phyloP scores from a whole-genome alignment of 1,140 invertebrate species.

The Aphaenogaster floridana region DNA sequence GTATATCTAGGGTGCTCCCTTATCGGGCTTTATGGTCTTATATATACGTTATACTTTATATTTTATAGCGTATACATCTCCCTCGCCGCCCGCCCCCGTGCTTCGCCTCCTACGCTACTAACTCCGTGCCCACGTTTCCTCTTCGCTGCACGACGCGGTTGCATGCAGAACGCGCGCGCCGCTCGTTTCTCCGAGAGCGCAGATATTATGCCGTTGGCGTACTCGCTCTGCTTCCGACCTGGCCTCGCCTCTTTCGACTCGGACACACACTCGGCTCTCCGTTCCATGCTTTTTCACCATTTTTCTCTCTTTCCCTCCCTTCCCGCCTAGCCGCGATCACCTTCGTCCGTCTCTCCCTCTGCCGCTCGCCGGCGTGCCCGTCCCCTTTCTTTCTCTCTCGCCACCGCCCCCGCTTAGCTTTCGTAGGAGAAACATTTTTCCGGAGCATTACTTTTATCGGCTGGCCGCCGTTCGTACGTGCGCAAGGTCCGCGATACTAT shows the following conservation, averaged over 20 bases:
- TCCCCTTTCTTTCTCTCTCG: not conserved
- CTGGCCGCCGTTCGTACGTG: conserved; percentile 67
- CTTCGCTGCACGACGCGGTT: conserved; percentile 42
- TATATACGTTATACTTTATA: conserved; percentile 78
- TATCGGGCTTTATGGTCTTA: conserved; percentile 75
- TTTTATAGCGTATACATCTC: conserved; percentile 75
- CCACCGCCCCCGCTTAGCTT: not conserved
- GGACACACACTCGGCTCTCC: conserved; percentile 51
- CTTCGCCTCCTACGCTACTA: conserved; percentile 4
- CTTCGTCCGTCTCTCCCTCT: not conserved
- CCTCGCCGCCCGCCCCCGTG: not conserved
- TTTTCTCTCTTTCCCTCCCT: conserved; percentile 17
- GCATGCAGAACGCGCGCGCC: conserved; percentile 69
- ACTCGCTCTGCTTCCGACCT: conserved; percentile 50
- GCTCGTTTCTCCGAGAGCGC: conserved; percentile 62
- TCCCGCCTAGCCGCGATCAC: not conserved
- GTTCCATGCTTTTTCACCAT: conserved; percentile 54
- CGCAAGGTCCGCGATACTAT: conserved; percentile 68
- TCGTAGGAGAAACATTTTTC: conserved; percentile 74
- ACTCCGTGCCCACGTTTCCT: conserved; percentile 9
- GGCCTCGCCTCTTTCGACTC: conserved; percentile 55
- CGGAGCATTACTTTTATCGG: conserved; percentile 76
- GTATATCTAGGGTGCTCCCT: conserved; percentile 72
- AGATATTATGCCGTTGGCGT: conserved; percentile 71
- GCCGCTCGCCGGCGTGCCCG: not conserved